Evolutionary conservation across 2,797 vertebrate species (phyloP).

Genomic region (Lerista edwardsae): DNA sequence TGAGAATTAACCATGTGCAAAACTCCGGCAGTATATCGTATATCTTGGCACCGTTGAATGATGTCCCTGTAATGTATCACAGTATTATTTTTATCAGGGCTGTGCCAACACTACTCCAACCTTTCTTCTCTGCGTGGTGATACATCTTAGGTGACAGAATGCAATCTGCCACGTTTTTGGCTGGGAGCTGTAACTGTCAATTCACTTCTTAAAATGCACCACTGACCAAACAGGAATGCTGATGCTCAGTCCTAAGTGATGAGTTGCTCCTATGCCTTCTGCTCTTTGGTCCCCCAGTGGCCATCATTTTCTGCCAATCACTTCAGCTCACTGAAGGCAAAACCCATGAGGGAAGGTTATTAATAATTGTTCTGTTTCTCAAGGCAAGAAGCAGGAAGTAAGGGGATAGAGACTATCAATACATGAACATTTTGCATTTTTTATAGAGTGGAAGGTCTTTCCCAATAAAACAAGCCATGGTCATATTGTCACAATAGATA

Average conservation of each 20-base stretch:
- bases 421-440: background rate
- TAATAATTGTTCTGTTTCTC: conserved; percentile 7
- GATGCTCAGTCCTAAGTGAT: background rate
- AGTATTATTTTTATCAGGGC: conserved; percentile 42
- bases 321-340: background rate
- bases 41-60: conserved; percentile 21
- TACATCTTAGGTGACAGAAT: conserved; percentile 47
- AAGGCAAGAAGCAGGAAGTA: background rate
- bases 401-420: background rate
- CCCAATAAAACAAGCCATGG: conserved; percentile 2
- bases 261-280: conserved; percentile 12
- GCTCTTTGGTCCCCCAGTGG: background rate
- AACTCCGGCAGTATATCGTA: conserved; percentile 19
- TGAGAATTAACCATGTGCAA: conserved; percentile 10
- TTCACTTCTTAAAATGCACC: conserved; percentile 13
- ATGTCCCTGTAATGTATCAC: conserved; percentile 47
- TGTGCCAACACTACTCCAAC: conserved; percentile 26
- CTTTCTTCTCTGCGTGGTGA: conserved; percentile 32
- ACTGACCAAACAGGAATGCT: background rate
- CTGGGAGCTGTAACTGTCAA: background rate
- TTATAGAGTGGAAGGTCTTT: background rate
- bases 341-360: background rate
- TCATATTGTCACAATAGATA: background rate
- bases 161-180: conserved; percentile 26
- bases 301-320: background rate